A percentile compares a stretch with the other conserved stretches of the same genome.
Evolutionary conservation across 2,888 invertebrate genomes (phyloP).

Genomic region (Mermis nigrescens): DNA sequence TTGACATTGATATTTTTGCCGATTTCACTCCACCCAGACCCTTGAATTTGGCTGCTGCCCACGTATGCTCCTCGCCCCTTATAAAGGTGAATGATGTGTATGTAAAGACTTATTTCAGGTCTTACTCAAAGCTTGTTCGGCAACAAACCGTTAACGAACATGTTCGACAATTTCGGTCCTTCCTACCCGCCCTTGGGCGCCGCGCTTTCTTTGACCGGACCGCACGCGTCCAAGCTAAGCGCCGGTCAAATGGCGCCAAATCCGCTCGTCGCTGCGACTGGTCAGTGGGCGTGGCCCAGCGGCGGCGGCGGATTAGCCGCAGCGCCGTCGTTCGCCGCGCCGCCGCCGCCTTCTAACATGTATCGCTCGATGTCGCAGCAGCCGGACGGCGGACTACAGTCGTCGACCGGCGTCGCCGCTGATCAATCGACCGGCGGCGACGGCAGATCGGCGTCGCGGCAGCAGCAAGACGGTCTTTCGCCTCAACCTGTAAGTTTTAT

Average conservation of each 20-base stretch:
- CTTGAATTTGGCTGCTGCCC: too few relatives aligned
- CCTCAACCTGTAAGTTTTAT: background rate
- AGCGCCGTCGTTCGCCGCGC: background rate
- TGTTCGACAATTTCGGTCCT: background rate
- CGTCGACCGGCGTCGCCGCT: too few relatives aligned
- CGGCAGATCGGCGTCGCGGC: background rate
- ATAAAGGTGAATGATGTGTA: too few relatives aligned
- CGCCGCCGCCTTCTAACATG: slow-evolving; percentile 2
- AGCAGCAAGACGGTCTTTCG: background rate
- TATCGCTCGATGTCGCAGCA: too few relatives aligned
- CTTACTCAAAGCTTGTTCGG: slow-evolving; percentile 7
- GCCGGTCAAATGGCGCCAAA: background rate
- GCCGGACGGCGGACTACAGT: too few relatives aligned
- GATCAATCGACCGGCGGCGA: too few relatives aligned
- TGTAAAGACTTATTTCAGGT: too few relatives aligned
- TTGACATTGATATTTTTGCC: too few relatives aligned
- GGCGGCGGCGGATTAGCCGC: background rate
- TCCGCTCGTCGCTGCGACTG: background rate
- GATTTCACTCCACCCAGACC: too few relatives aligned
- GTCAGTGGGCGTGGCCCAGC: background rate
- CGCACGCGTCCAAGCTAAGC: background rate
- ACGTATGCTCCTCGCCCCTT: too few relatives aligned
- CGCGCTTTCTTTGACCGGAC: too few relatives aligned
- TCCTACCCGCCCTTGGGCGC: background rate
- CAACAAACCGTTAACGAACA: background rate